Evolutionary conservation across 2,113 vertebrate species (phyloP).

Genomic region (Lipophrys pholis): DNA sequence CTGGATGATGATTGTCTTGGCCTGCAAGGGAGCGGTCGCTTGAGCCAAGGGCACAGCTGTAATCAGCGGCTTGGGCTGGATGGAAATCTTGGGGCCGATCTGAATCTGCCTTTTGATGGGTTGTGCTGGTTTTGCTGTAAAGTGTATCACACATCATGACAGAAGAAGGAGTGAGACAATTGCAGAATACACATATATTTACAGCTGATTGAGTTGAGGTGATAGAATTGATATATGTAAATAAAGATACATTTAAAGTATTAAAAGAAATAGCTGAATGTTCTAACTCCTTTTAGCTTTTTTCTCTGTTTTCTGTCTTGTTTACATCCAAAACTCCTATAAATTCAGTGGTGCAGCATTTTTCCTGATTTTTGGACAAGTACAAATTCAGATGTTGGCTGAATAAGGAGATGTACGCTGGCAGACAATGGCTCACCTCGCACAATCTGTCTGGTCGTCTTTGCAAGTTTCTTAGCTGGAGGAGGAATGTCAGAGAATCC

Average conservation of each 20-base stretch:
- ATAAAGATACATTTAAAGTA: no score
- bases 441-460: constrained; percentile 64
- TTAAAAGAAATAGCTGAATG: no score
- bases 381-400: constrained; percentile 1
- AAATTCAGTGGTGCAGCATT: background rate
- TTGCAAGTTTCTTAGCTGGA: constrained; percentile 73
- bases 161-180: constrained; percentile 6
- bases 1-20: constrained; percentile 95
- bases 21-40: constrained; percentile 80
- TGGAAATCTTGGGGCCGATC: constrained; percentile 85
- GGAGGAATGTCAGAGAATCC: constrained; percentile 73
- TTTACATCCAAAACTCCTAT: background rate
- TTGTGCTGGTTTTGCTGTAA: constrained; percentile 79
- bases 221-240: background rate
- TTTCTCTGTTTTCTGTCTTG: background rate
- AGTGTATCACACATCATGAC: background rate
- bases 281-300: no score
- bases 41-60: constrained; percentile 86
- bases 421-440: constrained; percentile 66
- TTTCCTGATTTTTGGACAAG: background rate
- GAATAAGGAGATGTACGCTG: background rate
- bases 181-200: background rate
- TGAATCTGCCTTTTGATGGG: constrained; percentile 85
- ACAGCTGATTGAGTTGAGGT: background rate
- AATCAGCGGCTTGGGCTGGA: constrained; percentile 91